A percentile compares a stretch with the other conserved stretches of the same genome.
Evolutionary conservation across 2,113 vertebrate genomes (phyloP).

Genomic region (Catagonus wagneri): DNA sequence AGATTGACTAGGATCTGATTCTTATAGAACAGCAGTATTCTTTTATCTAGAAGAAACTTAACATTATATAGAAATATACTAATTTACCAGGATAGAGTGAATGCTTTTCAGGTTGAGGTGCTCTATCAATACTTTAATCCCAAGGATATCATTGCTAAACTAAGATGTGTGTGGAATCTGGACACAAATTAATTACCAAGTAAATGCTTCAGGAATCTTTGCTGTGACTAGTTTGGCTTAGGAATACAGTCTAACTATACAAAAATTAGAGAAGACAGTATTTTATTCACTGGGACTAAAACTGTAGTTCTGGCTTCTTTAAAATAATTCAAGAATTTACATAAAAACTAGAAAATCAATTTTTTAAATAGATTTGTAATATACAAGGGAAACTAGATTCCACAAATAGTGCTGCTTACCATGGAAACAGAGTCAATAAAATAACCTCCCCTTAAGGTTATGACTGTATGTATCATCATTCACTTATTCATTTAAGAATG

Average conservation of each 20-base stretch:
- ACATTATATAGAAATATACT: background rate
- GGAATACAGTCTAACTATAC: background rate
- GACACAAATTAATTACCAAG: background rate
- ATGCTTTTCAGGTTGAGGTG: background rate
- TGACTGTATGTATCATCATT: background rate
- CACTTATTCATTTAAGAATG: background rate
- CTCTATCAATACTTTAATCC: background rate
- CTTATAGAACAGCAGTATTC: background rate
- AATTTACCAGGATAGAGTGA: background rate
- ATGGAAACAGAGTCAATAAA: background rate
- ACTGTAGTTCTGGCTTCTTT: background rate
- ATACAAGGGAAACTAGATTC: background rate
- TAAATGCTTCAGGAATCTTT: background rate
- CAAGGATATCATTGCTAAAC: background rate
- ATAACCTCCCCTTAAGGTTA: background rate
- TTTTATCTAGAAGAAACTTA: background rate
- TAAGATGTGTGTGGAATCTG: background rate
- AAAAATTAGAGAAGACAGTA: background rate
- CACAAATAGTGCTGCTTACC: background rate
- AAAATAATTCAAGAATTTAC: background rate
- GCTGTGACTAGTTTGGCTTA: background rate
- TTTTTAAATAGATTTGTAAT: background rate
- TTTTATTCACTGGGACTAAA: constrained; percentile 6
- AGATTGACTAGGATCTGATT: background rate
- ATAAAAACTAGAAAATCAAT: background rate